Conservation (phyloP, 2,797 vertebrate genomes). For the Calcarius lapponicus region DNA sequence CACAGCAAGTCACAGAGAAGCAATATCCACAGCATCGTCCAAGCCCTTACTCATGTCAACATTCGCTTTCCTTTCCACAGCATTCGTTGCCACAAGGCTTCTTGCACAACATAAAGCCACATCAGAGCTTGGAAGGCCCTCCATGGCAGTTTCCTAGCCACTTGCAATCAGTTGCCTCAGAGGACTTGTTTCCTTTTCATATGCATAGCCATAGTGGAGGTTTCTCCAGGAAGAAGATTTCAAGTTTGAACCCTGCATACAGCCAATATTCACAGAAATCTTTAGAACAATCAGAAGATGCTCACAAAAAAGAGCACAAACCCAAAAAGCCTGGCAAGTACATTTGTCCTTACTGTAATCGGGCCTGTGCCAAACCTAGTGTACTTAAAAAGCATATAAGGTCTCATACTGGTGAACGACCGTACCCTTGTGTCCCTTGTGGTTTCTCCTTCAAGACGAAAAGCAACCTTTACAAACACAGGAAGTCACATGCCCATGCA, state of each 20-base stretch:
- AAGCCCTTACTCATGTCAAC: constrained; percentile 86
- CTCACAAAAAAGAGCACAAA: constrained; percentile 95
- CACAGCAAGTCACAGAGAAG: constrained; percentile 83
- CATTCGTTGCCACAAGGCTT: constrained; percentile 88
- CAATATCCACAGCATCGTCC: constrained; percentile 84
- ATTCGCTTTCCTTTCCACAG: constrained; percentile 92
- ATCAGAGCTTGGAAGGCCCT: constrained; percentile 90
- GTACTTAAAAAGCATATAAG: constrained; percentile 99
- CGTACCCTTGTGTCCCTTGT: constrained; percentile 95
- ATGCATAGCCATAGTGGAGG: constrained; percentile 84
- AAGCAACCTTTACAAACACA: constrained; percentile 99
- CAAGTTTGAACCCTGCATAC: constrained; percentile 88
- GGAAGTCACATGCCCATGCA: constrained; percentile 98
- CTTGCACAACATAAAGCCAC: constrained; percentile 90
- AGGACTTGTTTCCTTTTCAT: constrained; percentile 91
- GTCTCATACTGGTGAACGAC: constrained; percentile 96
- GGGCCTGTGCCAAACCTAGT: constrained; percentile 98
- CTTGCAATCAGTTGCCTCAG: constrained; percentile 86
- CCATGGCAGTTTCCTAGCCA: constrained; percentile 92
- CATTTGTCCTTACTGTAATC: constrained; percentile 95
- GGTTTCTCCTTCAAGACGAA: constrained; percentile 99
- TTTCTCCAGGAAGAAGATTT: constrained; percentile 92
- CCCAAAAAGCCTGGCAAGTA: constrained; percentile 98
- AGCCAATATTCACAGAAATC: constrained; percentile 92
- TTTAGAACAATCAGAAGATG: constrained; percentile 88